Conservation (phyloP, 2,797 vertebrate genomes). For the Mormyrus hasselquistii region DNA sequence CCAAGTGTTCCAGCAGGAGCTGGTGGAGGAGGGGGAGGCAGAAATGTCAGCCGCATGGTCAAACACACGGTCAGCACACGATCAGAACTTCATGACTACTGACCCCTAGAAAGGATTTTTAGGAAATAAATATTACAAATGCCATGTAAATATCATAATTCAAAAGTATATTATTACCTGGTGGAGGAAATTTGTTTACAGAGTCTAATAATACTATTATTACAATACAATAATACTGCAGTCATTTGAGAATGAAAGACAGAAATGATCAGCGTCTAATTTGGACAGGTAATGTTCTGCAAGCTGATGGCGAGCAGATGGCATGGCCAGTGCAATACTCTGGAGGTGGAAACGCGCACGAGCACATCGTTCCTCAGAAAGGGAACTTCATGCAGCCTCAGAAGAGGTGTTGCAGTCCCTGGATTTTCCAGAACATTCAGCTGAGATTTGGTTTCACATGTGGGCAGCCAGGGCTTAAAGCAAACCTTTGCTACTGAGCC, state of each 20-base stretch:
- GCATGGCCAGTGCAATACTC: background rate
- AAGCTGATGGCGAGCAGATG: background rate
- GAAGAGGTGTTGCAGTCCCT: background rate
- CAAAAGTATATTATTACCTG: background rate
- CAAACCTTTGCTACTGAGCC: background rate
- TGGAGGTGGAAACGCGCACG: background rate
- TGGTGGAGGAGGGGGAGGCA: conserved; percentile 33
- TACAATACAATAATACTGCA: background rate
- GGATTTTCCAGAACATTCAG: background rate
- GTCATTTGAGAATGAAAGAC: background rate
- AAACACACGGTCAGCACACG: background rate
- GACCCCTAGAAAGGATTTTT: background rate
- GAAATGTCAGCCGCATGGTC: background rate
- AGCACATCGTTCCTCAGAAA: background rate
- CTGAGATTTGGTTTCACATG: background rate
- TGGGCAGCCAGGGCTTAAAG: background rate
- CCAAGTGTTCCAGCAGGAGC: conserved; percentile 95
- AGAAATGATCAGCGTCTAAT: background rate
- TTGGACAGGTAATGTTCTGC: background rate
- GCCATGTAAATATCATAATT: background rate
- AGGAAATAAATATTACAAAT: background rate
- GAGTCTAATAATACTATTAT: too few species aligned
- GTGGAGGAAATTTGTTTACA: background rate
- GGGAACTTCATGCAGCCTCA: background rate
- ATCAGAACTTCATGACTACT: background rate